Evolutionary conservation across 2,113 vertebrate species (phyloP), one percentile per base, ranked within the genome.

Genomic region (Percina caprodes): DNA sequence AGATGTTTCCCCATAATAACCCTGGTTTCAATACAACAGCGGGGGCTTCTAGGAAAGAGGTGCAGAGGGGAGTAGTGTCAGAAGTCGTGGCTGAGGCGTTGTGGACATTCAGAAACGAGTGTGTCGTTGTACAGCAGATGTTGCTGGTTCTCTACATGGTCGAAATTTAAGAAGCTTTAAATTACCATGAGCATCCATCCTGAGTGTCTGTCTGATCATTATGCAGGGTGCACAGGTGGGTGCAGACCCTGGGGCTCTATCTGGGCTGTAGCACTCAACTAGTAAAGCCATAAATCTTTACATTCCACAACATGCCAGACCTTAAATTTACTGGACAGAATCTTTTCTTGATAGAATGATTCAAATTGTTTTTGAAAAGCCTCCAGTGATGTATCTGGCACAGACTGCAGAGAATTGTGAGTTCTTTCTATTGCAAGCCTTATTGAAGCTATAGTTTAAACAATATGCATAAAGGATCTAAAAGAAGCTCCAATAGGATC

Each of bases 1-100:
- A 94, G 94, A 94, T 94, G 94, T 91, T 90, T 71, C 68, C 61
- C 61, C 4, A 73, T 79, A 90, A 70, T 80, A 87, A 76, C 54
- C 52, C 58, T 68, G 86, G 30, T 69, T 74, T 77, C 46, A 52
- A 30, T 71, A 24, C 11, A 79, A 60, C 42, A 51, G 63, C 65
- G 26, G 45, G 58, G 77, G 52, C 15, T 72, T 55, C 58, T 8
- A 69, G 78, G 67, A 84, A 71, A 58, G 5, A 46, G 12, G 70
- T 21, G 54, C 56, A 72, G 39, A 33, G 5, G 46, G 61, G 18
- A 49, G 23, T 6, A 5, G n/a, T 8, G 62, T 59, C 26, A 66
- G 23, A 61, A 51, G 58, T 12, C 54, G 49, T 23, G 33, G 23
- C 12, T 39, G 39, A 62, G n/a, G 21, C 23, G 67, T 83, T 82